Evolutionary conservation across 1,140 invertebrate species (phyloP).

Genomic region (Metaphire vulgaris): DNA sequence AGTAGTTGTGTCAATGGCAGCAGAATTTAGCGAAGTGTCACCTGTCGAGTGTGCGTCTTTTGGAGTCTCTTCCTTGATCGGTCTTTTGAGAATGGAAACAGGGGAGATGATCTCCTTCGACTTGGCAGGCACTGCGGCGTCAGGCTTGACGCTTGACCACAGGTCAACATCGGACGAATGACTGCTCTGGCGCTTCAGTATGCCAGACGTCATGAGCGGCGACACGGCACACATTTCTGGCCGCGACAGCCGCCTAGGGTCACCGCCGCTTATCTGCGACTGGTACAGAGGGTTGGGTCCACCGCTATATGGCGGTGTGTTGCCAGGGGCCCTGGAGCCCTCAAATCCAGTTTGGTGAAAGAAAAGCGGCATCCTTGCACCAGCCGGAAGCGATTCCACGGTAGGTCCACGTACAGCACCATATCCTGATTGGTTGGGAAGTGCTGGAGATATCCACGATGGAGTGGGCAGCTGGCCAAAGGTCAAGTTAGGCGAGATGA

Average conservation of each 20-base stretch:
- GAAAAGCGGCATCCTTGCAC: neutral
- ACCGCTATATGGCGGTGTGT: neutral
- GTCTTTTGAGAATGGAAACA: constrained; percentile 19
- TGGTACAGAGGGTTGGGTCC: neutral
- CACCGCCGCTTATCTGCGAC: neutral
- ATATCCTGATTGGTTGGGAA: neutral
- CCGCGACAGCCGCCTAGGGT: neutral
- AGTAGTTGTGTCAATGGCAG: neutral
- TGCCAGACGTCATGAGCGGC: neutral
- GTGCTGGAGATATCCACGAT: neutral
- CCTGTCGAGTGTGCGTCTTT: neutral
- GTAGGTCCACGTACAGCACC: neutral
- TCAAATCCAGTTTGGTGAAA: neutral
- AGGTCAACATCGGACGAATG: neutral
- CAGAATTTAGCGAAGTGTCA: neutral
- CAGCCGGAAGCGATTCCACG: neutral
- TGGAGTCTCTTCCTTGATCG: neutral
- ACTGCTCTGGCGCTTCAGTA: neutral
- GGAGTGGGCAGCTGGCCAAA: neutral
- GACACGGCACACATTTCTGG: neutral
- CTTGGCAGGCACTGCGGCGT: neutral
- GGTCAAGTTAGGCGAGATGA: too few species aligned
- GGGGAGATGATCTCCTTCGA: constrained; percentile 9
- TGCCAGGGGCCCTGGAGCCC: neutral
- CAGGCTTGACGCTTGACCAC: neutral